These are phyloP conservation scores for Scalopus aquaticus DNA, from an alignment of 2,113 vertebrate genomes.

Conservation along the genomic window DNA sequence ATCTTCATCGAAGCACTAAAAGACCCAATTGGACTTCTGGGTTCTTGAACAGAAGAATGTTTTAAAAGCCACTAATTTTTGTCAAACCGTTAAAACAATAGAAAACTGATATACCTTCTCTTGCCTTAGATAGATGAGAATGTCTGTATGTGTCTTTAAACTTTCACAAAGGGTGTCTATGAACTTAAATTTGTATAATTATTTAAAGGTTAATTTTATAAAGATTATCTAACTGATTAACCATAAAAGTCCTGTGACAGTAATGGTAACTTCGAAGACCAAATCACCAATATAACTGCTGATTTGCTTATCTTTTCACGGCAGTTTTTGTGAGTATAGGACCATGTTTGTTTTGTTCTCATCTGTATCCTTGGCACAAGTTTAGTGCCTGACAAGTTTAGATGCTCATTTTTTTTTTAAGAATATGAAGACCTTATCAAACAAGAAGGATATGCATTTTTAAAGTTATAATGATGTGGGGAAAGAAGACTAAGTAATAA, in stretches of 20 bases:
- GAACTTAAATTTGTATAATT: background rate
- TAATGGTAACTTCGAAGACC: background rate
- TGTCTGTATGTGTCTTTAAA: background rate
- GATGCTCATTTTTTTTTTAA: background rate
- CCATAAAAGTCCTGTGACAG: background rate
- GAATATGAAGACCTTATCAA: background rate
- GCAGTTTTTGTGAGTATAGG: background rate
- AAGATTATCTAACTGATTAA: background rate
- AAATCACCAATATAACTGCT: background rate
- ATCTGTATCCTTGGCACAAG: background rate
- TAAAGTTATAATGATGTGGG: background rate
- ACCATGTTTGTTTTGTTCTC: background rate
- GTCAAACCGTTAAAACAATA: background rate
- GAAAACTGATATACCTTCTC: background rate
- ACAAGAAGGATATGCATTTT: background rate
- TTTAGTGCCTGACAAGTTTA: background rate
- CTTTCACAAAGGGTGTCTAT: background rate
- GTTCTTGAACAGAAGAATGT: background rate
- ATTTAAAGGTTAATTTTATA: background rate
- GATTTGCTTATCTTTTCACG: background rate
- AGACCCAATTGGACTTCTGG: background rate
- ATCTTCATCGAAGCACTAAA: background rate
- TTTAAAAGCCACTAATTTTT: background rate
- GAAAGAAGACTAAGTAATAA: background rate
- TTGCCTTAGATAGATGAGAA: background rate